phyloP scores from a whole-genome alignment of 2,888 invertebrate species.

The Sinohyriopsis cumingii region DNA sequence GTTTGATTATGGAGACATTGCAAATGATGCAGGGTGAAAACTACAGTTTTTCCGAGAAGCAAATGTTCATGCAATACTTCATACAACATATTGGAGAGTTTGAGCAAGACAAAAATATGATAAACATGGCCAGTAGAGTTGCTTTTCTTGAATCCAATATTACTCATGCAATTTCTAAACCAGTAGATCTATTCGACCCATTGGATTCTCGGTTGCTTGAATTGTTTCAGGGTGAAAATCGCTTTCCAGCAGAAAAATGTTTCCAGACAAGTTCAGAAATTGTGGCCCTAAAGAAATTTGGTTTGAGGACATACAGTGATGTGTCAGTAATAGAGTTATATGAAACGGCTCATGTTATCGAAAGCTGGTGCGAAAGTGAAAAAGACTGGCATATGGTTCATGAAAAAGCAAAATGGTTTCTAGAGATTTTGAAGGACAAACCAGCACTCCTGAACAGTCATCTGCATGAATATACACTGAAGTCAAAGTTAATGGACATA shows the following conservation, averaged over 20 bases:
- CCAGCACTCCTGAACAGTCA: not conserved
- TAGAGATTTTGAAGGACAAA: not conserved
- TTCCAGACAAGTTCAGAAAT: not conserved
- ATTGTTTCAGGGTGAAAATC: slow-evolving; percentile 5
- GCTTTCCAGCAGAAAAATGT: slow-evolving; percentile 10
- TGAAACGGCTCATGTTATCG: slow-evolving; percentile 3
- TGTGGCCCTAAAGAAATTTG: slow-evolving; percentile 6
- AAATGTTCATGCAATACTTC: slow-evolving; percentile 13
- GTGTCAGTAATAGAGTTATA: slow-evolving; percentile 5
- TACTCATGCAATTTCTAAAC: slow-evolving; percentile 4
- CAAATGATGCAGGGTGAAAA: not conserved
- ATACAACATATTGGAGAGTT: slow-evolving; percentile 7
- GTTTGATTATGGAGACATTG: slow-evolving; percentile 10
- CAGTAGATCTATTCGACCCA: slow-evolving; percentile 15
- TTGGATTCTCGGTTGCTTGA: slow-evolving; percentile 2
- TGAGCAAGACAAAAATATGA: not conserved
- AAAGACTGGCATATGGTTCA: not conserved
- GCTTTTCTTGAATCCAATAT: slow-evolving; percentile 8
- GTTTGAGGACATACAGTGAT: slow-evolving; percentile 7
- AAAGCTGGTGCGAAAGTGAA: not conserved
- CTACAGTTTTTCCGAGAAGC: slow-evolving; percentile 4
- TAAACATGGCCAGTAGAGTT: slow-evolving; percentile 5
- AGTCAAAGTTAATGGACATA: not conserved
- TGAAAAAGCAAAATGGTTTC: not conserved
- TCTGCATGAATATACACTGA: not conserved